Percentiles rank a stretch among this genome's conserved stretches.
Conservation (phyloP, 1,140 invertebrate species). For the Olivierus martensii region DNA sequence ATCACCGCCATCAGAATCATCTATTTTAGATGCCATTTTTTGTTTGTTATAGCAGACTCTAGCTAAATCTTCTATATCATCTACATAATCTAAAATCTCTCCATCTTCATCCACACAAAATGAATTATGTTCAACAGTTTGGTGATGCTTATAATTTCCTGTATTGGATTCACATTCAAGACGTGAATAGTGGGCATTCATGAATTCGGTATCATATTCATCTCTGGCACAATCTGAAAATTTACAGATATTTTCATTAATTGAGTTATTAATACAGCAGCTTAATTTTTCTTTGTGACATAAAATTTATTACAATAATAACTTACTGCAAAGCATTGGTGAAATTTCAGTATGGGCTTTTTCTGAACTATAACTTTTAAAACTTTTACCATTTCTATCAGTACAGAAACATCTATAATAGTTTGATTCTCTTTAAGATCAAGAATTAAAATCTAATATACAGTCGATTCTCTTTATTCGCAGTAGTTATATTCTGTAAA, state of each 20-base stretch:
- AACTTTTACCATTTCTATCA: not conserved
- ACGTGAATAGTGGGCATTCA: not conserved
- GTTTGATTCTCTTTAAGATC: not conserved
- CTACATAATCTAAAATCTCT: not conserved
- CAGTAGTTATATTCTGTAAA: no score
- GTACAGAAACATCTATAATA: not conserved
- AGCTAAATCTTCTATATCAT: no score
- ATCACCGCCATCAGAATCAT: no score
- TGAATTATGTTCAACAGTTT: not conserved
- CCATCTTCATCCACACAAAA: constrained; percentile 10
- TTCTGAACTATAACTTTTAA: constrained; percentile 1
- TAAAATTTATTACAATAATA: not conserved
- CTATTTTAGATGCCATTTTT: no score
- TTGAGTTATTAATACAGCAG: no score
- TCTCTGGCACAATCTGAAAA: constrained; percentile 9
- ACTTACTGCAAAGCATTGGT: constrained; percentile 4
- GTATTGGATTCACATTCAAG: not conserved
- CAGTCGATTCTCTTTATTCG: no score
- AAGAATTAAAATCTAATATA: not conserved
- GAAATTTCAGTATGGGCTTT: not conserved
- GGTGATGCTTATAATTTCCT: constrained; percentile 3
- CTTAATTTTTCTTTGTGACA: no score
- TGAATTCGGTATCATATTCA: not conserved
- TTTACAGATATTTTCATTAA: no score
- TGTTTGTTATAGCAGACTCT: no score